phyloP scores from a whole-genome alignment of 2,797 vertebrate genomes.

The Petrocephalus schoutedeni region DNA sequence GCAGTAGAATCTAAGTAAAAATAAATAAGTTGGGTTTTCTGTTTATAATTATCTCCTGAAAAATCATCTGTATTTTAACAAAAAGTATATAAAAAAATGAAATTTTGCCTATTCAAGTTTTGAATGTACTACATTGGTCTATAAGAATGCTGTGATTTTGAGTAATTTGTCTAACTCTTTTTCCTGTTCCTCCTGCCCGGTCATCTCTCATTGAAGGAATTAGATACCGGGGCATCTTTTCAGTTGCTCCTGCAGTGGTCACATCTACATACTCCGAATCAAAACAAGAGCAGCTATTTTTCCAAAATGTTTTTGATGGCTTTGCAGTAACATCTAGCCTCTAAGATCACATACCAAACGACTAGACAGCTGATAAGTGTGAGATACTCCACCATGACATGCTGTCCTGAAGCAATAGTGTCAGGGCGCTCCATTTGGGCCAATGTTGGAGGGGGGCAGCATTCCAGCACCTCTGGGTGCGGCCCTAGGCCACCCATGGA shows the following conservation, averaged over 20 bases:
- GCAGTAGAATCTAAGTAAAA: neutral
- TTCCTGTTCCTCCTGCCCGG: neutral
- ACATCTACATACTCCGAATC: neutral
- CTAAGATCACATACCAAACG: neutral
- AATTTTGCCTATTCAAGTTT: neutral
- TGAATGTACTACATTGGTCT: neutral
- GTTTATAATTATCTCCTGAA: neutral
- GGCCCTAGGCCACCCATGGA: neutral
- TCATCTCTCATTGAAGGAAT: neutral
- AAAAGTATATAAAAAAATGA: neutral
- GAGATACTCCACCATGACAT: neutral
- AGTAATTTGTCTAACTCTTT: neutral
- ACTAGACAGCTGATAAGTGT: neutral
- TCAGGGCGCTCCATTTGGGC: neutral
- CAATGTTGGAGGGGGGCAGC: neutral
- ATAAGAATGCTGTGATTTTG: neutral
- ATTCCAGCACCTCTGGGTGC: neutral
- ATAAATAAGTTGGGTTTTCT: neutral
- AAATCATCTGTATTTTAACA: neutral
- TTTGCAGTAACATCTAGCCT: neutral
- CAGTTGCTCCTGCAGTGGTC: neutral
- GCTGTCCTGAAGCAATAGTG: neutral
- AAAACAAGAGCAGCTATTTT: neutral
- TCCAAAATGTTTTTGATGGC: neutral
- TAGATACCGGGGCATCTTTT: neutral